Conservation (phyloP, 2,113 vertebrate genomes). For the Pseudopodoces humilis region DNA sequence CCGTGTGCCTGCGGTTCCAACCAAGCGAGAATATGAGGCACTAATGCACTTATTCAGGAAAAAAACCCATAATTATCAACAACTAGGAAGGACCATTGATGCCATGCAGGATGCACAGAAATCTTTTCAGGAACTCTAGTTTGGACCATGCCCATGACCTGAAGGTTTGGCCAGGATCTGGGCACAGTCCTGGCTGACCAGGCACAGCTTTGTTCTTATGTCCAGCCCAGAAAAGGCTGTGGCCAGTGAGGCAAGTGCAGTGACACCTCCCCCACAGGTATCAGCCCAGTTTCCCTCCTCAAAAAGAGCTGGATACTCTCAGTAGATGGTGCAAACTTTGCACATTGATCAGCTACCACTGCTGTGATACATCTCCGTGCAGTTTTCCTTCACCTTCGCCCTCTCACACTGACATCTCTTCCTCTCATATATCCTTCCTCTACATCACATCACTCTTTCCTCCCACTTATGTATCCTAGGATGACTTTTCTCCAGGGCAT, state of each 20-base stretch:
- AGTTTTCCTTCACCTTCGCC: background rate
- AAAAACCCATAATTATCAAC: conserved; percentile 56
- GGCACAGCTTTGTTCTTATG: background rate
- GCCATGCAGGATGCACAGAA: background rate
- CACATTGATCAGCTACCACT: background rate
- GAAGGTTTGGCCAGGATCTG: background rate
- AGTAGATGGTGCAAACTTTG: background rate
- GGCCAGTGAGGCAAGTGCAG: background rate
- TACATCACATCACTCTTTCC: background rate
- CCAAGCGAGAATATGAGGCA: conserved; percentile 49
- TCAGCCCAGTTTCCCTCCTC: background rate
- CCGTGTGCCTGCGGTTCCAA: conserved; percentile 59
- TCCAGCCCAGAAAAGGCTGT: background rate
- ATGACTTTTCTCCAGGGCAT: background rate
- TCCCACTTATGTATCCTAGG: background rate
- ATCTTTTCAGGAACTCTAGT: background rate
- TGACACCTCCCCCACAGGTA: background rate
- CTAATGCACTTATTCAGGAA: conserved; percentile 58
- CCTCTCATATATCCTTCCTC: background rate
- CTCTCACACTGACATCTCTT: background rate
- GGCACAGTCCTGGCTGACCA: rapidly evolving
- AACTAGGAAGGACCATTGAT: conserved; percentile 54
- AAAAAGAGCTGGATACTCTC: background rate
- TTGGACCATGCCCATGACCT: background rate
- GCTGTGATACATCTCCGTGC: background rate